Base-by-base conservation (phyloP, 2,113 vertebrate species). In the Paradoxurus hermaphroditus region DNA sequence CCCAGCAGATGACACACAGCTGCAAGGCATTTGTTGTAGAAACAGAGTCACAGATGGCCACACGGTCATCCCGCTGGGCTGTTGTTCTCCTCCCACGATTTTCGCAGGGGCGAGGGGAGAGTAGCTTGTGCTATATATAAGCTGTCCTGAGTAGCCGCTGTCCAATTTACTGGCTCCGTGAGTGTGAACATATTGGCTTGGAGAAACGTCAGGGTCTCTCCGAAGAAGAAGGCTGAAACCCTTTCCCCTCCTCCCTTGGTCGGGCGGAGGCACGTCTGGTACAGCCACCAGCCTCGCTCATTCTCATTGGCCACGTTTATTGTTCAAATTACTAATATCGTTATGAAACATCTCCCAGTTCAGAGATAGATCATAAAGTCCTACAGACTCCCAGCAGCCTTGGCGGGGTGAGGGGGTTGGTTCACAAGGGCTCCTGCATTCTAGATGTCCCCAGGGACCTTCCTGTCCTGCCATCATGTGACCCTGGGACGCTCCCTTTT, bases 1-100 rank as follows among this genome's bases (percentile, higher is more conserved):
- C 62, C 15, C 12, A 46, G 49, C 86, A 79, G 90, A 73, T 86
- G 97, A 91, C 62, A 5, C 0, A 27, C 97, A 96, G 97, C 95
- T 94, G 68, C 0, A 11, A 65, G 77, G 36, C 88, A 49, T 88
- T 75, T 88, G 88, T 72, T 67, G 75, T 88, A 91, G 95, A 87
- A 77, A 94, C 46, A 63, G 90, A 93, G 79, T n/a, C 3, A 3
- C 93, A 82, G 75, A 75, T 70, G 97, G 94, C 65, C 8, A 0
- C 29, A 8, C 0, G 2, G 90, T 9, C 31, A 2, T 29, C 62
- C 78, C 19, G 2, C 86, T 23, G 62, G 63, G 44, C 1, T 36
- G 46, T 15, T 36, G 46, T 15, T 89, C 65, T 72, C 46, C n/a
- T 73, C 68, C 49, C 67, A 21, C 31, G 1, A 5, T 34, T 56